Percentiles rank a stretch among this genome's conserved stretches.
phyloP scores from a whole-genome alignment of 2,113 vertebrate species.

The Aspiorhynchus laticeps region DNA sequence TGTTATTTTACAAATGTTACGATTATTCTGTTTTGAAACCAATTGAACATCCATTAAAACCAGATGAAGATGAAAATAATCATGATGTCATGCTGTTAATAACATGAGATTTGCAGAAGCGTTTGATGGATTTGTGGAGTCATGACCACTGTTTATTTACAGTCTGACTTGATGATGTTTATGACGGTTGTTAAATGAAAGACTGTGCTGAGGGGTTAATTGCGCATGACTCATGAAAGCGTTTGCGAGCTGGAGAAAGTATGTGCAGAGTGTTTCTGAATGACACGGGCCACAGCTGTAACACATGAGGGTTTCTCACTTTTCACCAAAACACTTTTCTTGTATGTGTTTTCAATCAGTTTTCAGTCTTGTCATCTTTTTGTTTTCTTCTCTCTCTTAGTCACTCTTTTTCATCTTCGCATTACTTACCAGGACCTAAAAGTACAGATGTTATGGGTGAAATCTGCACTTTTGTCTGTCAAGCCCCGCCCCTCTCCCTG shows the following conservation, averaged over 20 bases:
- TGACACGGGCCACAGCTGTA: neutral
- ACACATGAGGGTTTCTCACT: neutral
- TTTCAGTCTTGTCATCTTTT: neutral
- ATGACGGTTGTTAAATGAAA: neutral
- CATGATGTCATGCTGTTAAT: neutral
- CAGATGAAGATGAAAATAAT: neutral
- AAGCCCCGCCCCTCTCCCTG: neutral
- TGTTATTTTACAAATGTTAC: neutral
- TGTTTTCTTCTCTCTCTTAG: neutral
- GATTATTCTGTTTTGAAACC: neutral
- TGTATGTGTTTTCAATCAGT: neutral
- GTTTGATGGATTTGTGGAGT: slow-evolving; percentile 6
- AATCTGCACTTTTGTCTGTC: neutral
- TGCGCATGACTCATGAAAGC: slow-evolving; percentile 18
- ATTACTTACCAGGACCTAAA: neutral
- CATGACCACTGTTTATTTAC: slow-evolving; percentile 20
- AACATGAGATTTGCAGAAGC: neutral
- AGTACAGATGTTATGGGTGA: neutral
- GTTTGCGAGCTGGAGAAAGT: neutral
- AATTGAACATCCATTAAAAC: neutral
- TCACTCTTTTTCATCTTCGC: neutral
- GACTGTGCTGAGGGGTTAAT: slow-evolving; percentile 15
- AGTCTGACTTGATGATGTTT: neutral
- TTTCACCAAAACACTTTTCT: neutral
- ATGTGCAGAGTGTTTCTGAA: neutral